Conservation (phyloP, 2,888 invertebrate species). For the Yponomeuta malinellus region DNA sequence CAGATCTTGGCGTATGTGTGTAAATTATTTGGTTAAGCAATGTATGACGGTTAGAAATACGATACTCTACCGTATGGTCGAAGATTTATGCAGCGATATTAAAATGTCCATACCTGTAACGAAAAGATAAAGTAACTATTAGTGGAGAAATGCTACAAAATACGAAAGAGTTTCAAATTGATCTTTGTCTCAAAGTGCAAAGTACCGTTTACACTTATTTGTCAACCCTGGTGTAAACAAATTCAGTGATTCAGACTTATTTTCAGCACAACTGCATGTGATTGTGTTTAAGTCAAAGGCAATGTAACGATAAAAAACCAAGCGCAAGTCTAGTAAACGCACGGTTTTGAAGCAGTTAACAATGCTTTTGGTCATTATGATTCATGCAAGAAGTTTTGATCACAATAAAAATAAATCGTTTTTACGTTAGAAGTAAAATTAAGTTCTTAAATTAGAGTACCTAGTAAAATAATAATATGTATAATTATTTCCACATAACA, state of each 20-base stretch:
- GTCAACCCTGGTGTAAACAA: background rate
- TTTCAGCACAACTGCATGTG: background rate
- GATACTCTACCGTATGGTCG: background rate
- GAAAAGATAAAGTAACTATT: background rate
- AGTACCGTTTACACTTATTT: background rate
- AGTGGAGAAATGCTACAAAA: background rate
- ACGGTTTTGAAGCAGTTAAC: no score
- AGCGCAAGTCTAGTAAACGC: no score
- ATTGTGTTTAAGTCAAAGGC: background rate
- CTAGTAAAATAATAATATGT: no score
- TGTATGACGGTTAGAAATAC: background rate
- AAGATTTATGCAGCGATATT: background rate
- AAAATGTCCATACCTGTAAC: background rate
- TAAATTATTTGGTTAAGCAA: conserved; percentile 2
- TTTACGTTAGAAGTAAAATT: no score
- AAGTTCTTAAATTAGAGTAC: no score
- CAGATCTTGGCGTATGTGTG: background rate
- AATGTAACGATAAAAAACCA: background rate
- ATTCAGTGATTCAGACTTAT: background rate
- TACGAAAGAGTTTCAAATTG: background rate
- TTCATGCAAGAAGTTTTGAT: no score
- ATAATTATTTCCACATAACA: no score
- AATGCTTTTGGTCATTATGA: no score
- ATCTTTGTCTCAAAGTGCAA: background rate
- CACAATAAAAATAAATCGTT: no score